Conservation (phyloP, 2,113 vertebrate species). For the Collichthys lucidus region DNA sequence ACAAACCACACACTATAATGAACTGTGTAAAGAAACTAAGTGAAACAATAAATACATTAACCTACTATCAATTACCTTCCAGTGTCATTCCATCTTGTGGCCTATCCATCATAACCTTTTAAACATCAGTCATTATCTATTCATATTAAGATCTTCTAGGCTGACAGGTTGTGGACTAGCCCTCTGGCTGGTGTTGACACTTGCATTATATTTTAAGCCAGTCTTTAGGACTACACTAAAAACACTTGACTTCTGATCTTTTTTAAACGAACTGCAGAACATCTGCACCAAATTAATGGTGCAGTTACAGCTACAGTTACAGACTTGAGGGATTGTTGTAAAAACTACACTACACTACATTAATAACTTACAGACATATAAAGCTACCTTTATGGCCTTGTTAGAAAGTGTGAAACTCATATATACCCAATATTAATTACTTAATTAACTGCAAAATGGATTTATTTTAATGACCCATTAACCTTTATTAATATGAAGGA, state of each 20-base stretch:
- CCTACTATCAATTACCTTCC: not conserved
- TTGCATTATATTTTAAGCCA: not conserved
- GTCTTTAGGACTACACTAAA: not conserved
- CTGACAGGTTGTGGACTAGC: not conserved
- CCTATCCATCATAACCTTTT: not conserved
- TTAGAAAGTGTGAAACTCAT: no score
- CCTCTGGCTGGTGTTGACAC: not conserved
- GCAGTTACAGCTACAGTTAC: no score
- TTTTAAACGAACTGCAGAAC: not conserved
- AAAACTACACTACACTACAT: no score
- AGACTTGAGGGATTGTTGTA: no score
- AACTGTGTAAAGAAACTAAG: not conserved
- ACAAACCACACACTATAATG: not conserved
- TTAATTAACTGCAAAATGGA: not conserved
- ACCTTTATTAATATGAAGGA: not conserved
- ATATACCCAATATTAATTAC: not conserved
- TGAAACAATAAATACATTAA: not conserved
- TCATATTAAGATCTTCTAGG: not conserved
- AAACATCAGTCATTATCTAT: not conserved
- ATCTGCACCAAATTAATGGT: not conserved
- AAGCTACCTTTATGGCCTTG: no score
- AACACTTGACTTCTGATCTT: not conserved
- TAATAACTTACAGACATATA: no score
- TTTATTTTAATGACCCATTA: not conserved
- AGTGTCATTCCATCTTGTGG: not conserved